phyloP scores from a whole-genome alignment of 2,797 vertebrate genomes.

The Dicrostonyx torquatus region DNA sequence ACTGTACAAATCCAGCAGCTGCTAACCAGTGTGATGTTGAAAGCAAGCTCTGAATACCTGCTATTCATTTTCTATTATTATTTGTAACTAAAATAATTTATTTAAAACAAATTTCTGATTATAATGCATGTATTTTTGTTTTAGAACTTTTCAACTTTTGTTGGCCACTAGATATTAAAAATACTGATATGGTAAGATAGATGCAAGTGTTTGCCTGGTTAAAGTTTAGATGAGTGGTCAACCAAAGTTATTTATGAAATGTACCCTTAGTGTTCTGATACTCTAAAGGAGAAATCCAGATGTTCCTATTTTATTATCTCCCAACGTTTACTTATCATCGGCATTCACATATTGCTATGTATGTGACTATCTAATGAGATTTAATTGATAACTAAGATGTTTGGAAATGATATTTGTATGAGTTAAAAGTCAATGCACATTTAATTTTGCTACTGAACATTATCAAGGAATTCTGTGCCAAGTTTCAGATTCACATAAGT shows the following conservation, averaged over 20 bases:
- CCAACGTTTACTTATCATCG: slow-evolving; percentile 43
- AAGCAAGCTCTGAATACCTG: slow-evolving; percentile 42
- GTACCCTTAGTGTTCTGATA: slow-evolving; percentile 33
- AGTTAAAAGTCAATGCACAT: slow-evolving; percentile 65
- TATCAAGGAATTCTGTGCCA: slow-evolving; percentile 67
- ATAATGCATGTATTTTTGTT: neutral
- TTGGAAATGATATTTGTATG: neutral
- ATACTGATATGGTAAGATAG: too few relatives aligned
- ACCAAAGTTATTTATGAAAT: slow-evolving; percentile 37
- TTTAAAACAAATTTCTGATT: slow-evolving; percentile 45
- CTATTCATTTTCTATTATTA: slow-evolving; percentile 58
- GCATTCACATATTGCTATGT: slow-evolving; percentile 49
- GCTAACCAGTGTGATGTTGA: slow-evolving; percentile 60
- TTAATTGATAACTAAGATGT: slow-evolving; percentile 66
- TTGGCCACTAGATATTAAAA: too few relatives aligned
- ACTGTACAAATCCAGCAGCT: neutral
- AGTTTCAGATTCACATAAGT: slow-evolving; percentile 81
- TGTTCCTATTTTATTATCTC: neutral
- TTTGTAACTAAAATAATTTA: slow-evolving; percentile 48
- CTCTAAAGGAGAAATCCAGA: neutral
- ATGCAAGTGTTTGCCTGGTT: too few relatives aligned
- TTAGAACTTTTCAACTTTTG: neutral
- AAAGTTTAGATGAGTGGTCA: neutral
- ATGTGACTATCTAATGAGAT: slow-evolving; percentile 51
- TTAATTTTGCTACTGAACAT: slow-evolving; percentile 52